phyloP scores from a whole-genome alignment of 2,888 invertebrate species.

The Tetranychus piercei region DNA sequence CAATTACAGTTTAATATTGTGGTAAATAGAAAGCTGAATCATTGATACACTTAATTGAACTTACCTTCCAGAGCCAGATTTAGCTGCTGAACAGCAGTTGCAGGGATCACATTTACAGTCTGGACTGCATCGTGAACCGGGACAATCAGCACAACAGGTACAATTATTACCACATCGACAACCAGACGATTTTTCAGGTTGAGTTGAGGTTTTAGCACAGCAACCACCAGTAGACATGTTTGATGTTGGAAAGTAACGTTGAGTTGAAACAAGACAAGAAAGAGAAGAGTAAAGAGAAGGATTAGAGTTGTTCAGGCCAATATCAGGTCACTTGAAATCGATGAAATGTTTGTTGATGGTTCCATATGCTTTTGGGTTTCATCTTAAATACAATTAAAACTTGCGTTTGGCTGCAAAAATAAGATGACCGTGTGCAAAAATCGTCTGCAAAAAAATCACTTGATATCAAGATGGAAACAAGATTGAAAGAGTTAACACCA shows the following conservation, averaged over 20 bases:
- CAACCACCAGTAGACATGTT: constrained; percentile 7
- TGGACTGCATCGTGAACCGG: constrained; percentile 9
- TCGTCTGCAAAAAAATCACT: not conserved
- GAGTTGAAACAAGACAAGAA: not conserved
- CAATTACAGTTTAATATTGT: not conserved
- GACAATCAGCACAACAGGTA: constrained; percentile 10
- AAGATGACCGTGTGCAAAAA: not conserved
- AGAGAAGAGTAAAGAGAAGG: not conserved
- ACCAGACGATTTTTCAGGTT: not conserved
- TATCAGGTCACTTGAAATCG: not conserved
- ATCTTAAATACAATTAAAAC: not conserved
- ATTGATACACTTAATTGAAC: not conserved
- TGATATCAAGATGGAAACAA: too few species aligned
- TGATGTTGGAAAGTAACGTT: not conserved
- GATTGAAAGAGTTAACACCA: too few species aligned
- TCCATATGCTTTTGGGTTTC: not conserved
- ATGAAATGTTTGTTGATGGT: not conserved
- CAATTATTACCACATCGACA: constrained; percentile 5
- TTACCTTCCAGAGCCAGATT: not conserved
- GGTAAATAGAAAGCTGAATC: not conserved
- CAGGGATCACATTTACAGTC: constrained; percentile 9
- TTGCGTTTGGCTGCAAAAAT: not conserved
- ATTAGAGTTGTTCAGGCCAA: not conserved
- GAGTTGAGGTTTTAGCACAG: not conserved
- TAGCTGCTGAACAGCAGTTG: constrained; percentile 6